Evolutionary conservation across 2,113 vertebrate species (phyloP).

Genomic region (Xenopus laevis): DNA sequence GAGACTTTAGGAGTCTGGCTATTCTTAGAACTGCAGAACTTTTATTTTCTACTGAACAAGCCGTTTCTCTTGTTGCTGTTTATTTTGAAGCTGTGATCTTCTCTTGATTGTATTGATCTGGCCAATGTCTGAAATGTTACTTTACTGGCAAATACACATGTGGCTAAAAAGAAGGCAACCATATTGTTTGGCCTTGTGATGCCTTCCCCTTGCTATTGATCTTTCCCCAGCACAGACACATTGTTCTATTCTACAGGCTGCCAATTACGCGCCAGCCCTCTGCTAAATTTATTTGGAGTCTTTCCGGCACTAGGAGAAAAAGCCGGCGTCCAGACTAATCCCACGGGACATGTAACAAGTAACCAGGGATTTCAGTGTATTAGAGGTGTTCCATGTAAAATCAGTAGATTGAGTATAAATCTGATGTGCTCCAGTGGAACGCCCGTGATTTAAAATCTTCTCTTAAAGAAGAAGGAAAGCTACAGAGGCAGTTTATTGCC

Average conservation of each 20-base stretch:
- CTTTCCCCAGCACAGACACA: not conserved
- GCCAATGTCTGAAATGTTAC: not conserved
- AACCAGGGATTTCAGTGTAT: not conserved
- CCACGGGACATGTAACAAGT: not conserved
- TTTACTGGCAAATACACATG: not conserved
- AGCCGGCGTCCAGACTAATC: not conserved
- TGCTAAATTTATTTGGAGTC: not conserved
- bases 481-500: too few species aligned
- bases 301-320: not conserved
- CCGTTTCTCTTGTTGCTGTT: too few species aligned
- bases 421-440: not conserved
- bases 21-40: too few species aligned
- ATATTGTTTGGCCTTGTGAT: constrained; percentile 14
- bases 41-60: too few species aligned
- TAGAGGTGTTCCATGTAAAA: constrained; percentile 9
- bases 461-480: not conserved
- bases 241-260: constrained; percentile 26
- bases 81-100: too few species aligned
- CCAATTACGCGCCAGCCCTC: constrained; percentile 4
- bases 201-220: not conserved
- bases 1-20: too few species aligned
- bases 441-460: not conserved
- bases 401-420: not conserved
- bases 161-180: not conserved
- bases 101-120: not conserved